phyloP scores from a whole-genome alignment of 2,113 vertebrate species.

The Dendrocopos noguchii region DNA sequence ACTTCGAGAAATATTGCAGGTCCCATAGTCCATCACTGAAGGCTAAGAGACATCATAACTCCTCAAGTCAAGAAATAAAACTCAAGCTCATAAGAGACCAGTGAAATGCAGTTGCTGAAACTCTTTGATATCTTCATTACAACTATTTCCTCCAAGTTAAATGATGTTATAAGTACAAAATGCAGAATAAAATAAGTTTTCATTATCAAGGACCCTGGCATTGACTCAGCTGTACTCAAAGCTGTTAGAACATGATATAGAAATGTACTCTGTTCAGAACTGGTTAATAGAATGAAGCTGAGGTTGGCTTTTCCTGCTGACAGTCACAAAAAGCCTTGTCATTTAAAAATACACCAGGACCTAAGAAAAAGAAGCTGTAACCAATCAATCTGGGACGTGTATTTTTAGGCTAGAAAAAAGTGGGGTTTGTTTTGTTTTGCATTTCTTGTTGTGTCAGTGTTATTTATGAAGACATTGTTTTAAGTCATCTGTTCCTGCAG shows the following conservation, averaged over 20 bases:
- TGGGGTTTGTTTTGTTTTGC: neutral
- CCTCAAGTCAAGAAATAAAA: neutral
- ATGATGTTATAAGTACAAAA: neutral
- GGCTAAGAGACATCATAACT: neutral
- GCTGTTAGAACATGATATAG: neutral
- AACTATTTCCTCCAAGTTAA: neutral
- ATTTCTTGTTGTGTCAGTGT: neutral
- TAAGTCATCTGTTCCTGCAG: neutral
- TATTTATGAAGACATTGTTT: neutral
- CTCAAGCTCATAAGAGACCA: neutral
- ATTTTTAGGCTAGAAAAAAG: neutral
- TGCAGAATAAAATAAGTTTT: neutral
- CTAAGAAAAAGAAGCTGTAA: neutral
- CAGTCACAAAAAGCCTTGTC: neutral
- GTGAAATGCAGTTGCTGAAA: neutral
- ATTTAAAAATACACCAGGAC: neutral
- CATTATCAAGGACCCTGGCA: neutral
- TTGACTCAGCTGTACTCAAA: neutral
- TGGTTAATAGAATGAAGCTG: neutral
- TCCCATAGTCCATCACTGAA: neutral
- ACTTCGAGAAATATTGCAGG: neutral
- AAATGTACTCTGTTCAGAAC: neutral
- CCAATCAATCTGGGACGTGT: neutral
- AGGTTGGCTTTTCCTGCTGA: neutral
- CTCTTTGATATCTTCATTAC: neutral